Percentiles rank a stretch among this genome's conserved stretches.
Conservation (phyloP, 2,113 vertebrate genomes). For the Butorides virescens region DNA sequence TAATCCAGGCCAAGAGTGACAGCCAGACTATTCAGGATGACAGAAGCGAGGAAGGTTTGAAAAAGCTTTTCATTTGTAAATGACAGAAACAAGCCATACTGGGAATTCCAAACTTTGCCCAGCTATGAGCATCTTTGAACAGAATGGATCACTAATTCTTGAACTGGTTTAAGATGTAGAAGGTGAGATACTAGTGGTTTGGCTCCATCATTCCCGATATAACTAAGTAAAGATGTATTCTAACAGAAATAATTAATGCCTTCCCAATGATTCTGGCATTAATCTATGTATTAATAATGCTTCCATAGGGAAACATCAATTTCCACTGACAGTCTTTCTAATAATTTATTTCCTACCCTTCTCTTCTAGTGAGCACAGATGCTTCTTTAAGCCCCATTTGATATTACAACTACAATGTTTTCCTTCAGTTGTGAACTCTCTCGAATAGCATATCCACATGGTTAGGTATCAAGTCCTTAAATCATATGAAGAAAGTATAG, state of each 20-base stretch:
- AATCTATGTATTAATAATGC: neutral
- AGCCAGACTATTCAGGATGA: constrained; percentile 5
- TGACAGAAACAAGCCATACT: neutral
- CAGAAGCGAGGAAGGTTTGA: neutral
- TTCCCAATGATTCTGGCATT: neutral
- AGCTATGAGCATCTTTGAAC: neutral
- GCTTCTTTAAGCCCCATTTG: neutral
- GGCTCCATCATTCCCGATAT: neutral
- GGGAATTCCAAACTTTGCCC: neutral
- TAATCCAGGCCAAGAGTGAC: constrained; percentile 31
- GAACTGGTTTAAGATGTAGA: neutral
- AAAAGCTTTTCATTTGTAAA: constrained; percentile 18
- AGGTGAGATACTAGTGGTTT: neutral
- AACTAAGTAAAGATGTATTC: neutral
- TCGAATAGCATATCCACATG: neutral
- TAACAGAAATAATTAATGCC: neutral
- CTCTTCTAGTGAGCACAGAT: neutral
- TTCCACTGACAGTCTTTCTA: neutral
- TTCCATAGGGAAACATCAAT: neutral
- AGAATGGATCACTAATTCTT: neutral
- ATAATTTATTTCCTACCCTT: neutral
- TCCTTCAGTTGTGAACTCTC: neutral
- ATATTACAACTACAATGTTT: neutral
- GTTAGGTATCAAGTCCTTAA: neutral
- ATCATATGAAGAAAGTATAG: neutral